Base-by-base conservation (phyloP, 1,140 invertebrate species). In the Anthonomus grandis region DNA sequence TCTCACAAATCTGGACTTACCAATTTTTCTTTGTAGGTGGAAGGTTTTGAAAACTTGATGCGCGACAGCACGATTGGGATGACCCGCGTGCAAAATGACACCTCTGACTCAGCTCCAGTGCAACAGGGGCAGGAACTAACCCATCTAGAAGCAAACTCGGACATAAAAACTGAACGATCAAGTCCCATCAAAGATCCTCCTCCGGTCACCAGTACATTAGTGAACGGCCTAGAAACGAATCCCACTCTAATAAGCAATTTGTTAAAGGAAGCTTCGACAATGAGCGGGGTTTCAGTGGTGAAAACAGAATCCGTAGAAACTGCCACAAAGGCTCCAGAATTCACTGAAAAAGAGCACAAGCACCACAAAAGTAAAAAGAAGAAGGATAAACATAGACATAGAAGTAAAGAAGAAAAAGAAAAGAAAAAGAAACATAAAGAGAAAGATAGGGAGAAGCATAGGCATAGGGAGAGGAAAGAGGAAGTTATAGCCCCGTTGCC, bases 331-430 rank as follows among this genome's bases (percentile, higher is more conserved):
- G 46, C 8, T 9, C 18, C 58, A 18, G 67, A 70, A 15, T 69
- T 68, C 8, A 73, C 76, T 18, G 74, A 74, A 39, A 75, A 74
- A 60, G 70, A 72, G 12, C 74, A 77, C 24, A 72, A 75, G 55
- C 75, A 77, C 23, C 78, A 80, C 60, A 78, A 79, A 56, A 76
- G 79, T 27, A 80, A 82, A 66, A 85, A 86, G 62, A 82, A 82
- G 62, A 81, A 84, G 60, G 82, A 86, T 27, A 79, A 83, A 45
- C 82, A 83, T 55, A 84, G 84, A 64, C 80, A 85, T 59, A 76
- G 76, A 56, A 75, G 70, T 38, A 49, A 47, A 2, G 50, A 58
- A 12, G 37, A 57, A 12, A 79, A 81, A 41, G 79, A 82, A 44
- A 82, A 82, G 55, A 84, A 84, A 64, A 79, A 85, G 59, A 84